Conservation (phyloP, 2,113 vertebrate species). For the Numida meleagris region DNA sequence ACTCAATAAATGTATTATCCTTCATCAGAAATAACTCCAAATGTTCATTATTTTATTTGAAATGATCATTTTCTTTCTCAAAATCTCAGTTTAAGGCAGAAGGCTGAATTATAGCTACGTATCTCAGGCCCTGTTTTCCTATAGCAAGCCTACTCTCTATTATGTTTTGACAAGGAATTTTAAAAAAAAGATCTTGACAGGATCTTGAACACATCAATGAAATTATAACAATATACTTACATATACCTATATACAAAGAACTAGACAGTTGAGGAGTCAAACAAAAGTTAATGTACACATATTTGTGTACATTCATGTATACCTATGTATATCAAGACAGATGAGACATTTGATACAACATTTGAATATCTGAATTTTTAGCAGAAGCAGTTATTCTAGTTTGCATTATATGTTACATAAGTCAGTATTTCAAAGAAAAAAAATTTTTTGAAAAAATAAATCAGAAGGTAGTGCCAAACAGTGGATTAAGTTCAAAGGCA, state of each 20-base stretch:
- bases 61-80: background rate
- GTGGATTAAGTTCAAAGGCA: background rate
- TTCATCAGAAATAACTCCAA: background rate
- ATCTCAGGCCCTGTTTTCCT: background rate
- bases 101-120: background rate
- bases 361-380: background rate
- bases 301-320: background rate
- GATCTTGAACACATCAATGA: background rate
- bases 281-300: background rate
- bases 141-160: background rate
- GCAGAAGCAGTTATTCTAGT: background rate
- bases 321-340: background rate
- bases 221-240: background rate
- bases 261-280: background rate
- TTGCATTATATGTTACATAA: background rate
- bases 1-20: background rate
- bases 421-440: background rate
- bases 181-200: background rate
- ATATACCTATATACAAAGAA: background rate
- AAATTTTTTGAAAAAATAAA: fast-evolving
- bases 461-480: background rate
- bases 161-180: background rate
- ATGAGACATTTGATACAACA: fast-evolving
- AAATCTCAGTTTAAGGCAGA: background rate
- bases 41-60: background rate